Evolutionary conservation across 2,797 vertebrate genomes (phyloP).

Genomic region (Hypotaenidia okinawae): DNA sequence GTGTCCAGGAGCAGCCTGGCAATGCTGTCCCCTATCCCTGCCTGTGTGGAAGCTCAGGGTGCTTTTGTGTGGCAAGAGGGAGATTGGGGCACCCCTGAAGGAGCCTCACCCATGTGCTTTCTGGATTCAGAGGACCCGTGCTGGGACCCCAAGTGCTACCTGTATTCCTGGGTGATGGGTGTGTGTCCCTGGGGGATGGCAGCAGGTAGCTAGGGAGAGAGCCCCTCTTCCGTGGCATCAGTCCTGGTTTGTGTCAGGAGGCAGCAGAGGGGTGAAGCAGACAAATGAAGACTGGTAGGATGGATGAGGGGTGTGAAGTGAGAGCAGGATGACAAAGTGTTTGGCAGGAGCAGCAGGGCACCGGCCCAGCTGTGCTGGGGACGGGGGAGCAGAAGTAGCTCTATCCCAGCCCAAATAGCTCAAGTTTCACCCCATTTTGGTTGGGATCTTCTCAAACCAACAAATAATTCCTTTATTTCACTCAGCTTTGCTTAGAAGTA

Average conservation of each 20-base stretch:
- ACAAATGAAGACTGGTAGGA: neutral
- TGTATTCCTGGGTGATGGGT: neutral
- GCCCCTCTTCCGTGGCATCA: neutral
- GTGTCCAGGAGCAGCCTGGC: neutral
- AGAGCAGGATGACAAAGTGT: neutral
- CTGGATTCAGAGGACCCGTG: neutral
- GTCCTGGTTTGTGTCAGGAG: neutral
- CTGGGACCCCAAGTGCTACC: neutral
- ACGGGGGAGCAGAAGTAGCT: neutral
- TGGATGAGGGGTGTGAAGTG: neutral
- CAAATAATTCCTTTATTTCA: neutral
- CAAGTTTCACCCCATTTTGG: neutral
- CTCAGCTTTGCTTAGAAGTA: neutral
- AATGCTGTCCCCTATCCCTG: rapidly evolving
- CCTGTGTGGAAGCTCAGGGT: neutral
- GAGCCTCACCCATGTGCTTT: neutral
- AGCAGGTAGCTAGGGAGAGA: neutral
- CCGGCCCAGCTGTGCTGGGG: neutral
- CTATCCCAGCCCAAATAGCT: neutral
- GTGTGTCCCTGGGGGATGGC: neutral
- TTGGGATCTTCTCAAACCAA: neutral
- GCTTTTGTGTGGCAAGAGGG: neutral
- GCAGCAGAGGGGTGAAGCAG: neutral
- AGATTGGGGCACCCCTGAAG: neutral
- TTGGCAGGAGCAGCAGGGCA: neutral